A percentile compares a stretch with the other conserved stretches of the same genome.
Conservation (phyloP, 1,140 invertebrate genomes). For the Drosophila pachea region DNA sequence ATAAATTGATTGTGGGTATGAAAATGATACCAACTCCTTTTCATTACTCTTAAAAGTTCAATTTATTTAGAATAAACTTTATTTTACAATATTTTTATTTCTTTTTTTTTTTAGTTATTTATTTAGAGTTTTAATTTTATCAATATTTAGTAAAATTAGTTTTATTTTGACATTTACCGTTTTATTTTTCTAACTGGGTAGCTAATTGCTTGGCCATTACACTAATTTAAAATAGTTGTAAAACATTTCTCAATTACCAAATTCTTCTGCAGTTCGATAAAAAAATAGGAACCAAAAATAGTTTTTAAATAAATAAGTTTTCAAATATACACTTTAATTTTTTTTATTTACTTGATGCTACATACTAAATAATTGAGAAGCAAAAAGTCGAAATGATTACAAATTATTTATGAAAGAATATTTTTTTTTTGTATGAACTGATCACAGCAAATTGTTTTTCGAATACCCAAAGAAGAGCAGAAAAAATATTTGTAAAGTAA, state of each 20-base stretch:
- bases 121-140: slow-evolving; percentile 4
- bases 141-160: slow-evolving; percentile 30
- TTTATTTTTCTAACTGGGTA: slow-evolving; percentile 43
- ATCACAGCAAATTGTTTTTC: slow-evolving; percentile 67
- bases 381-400: slow-evolving; percentile 39
- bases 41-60: slow-evolving; percentile 49
- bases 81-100: slow-evolving; percentile 61
- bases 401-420: slow-evolving; percentile 31
- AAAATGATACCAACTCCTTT: not conserved
- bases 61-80: slow-evolving; percentile 61
- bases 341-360: slow-evolving; percentile 13
- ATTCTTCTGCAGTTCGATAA: not conserved
- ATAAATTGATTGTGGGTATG: not conserved
- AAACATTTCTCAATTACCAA: slow-evolving; percentile 20
- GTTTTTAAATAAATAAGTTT: slow-evolving; percentile 54
- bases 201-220: slow-evolving; percentile 34
- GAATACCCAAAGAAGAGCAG: slow-evolving; percentile 47
- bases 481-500: not conserved
- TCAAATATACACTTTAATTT: slow-evolving; percentile 18
- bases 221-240: slow-evolving; percentile 30
- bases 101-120: slow-evolving; percentile 14
- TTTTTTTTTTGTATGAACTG: slow-evolving; percentile 57
- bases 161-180: slow-evolving; percentile 56
- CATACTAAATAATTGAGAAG: slow-evolving; percentile 69
- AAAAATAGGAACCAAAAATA: slow-evolving; percentile 44